These are phyloP conservation scores for Mya arenaria DNA, from an alignment of 1,140 invertebrate species.

Conservation along the genomic window DNA sequence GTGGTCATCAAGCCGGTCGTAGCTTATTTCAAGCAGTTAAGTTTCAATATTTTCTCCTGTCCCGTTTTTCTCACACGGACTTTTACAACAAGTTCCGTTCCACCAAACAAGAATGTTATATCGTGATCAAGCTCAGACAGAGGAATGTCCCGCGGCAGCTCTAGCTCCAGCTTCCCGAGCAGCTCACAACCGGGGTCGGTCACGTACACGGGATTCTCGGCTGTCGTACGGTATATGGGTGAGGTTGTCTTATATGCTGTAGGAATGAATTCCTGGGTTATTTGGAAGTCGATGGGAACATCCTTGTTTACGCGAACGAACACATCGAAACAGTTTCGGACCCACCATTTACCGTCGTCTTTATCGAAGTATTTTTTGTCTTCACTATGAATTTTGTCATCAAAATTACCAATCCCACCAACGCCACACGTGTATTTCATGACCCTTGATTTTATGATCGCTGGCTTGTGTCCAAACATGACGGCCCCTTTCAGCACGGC, in stretches of 20 bases:
- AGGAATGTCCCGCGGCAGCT: not conserved
- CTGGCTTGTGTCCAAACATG: constrained; percentile 55
- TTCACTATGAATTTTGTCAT: constrained; percentile 9
- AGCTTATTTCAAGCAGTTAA: no score
- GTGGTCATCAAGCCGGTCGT: no score
- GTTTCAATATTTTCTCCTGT: no score
- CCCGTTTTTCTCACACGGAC: no score
- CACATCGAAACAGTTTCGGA: not conserved
- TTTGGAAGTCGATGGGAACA: not conserved
- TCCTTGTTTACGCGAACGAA: not conserved
- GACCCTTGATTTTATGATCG: constrained; percentile 34
- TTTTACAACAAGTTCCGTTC: not conserved
- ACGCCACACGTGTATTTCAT: constrained; percentile 53
- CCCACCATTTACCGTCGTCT: not conserved
- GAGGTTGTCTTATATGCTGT: not conserved
- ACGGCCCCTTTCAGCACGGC: constrained; percentile 59
- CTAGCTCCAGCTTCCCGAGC: not conserved
- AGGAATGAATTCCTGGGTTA: not conserved
- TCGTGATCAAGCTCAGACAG: not conserved
- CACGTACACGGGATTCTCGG: not conserved
- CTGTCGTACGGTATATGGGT: not conserved
- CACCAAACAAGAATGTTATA: not conserved
- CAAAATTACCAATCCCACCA: constrained; percentile 16
- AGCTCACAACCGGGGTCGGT: not conserved
- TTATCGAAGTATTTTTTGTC: not conserved